phyloP scores from a whole-genome alignment of 2,113 vertebrate species.

The Eulemur macaco region DNA sequence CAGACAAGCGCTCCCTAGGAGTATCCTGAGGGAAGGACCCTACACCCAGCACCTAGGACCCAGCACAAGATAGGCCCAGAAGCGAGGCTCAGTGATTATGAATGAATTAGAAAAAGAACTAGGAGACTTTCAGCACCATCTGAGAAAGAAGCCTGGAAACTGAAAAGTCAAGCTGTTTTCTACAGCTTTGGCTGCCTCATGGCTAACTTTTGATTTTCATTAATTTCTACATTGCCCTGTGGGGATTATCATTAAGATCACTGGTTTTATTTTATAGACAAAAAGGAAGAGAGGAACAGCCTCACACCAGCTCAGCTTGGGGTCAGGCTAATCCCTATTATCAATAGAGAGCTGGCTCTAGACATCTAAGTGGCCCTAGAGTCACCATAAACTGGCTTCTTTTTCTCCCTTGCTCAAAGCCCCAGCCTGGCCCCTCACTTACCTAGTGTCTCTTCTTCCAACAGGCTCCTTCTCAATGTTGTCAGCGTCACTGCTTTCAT shows the following conservation, averaged over 20 bases:
- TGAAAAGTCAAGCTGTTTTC: neutral
- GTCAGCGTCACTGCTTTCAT: neutral
- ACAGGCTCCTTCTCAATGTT: neutral
- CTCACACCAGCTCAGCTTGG: neutral
- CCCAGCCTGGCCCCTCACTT: neutral
- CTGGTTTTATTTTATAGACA: constrained; percentile 21
- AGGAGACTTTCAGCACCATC: neutral
- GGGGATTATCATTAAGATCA: constrained; percentile 2
- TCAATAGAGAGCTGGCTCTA: neutral
- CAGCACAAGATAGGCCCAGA: neutral
- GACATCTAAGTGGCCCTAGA: neutral
- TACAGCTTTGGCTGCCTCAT: neutral
- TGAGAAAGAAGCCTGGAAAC: neutral
- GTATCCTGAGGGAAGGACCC: neutral
- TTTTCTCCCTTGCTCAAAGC: neutral
- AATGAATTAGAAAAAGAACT: constrained; percentile 11
- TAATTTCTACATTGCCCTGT: constrained; percentile 17
- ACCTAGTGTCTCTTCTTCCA: constrained; percentile 17
- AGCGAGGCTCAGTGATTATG: neutral
- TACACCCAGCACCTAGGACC: neutral
- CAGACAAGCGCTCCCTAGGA: neutral
- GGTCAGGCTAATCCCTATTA: neutral
- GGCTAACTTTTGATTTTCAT: constrained; percentile 17
- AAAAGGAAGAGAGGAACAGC: neutral
- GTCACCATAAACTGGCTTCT: neutral